phyloP scores from a whole-genome alignment of 2,888 invertebrate species.

The Idaea dimidiata region DNA sequence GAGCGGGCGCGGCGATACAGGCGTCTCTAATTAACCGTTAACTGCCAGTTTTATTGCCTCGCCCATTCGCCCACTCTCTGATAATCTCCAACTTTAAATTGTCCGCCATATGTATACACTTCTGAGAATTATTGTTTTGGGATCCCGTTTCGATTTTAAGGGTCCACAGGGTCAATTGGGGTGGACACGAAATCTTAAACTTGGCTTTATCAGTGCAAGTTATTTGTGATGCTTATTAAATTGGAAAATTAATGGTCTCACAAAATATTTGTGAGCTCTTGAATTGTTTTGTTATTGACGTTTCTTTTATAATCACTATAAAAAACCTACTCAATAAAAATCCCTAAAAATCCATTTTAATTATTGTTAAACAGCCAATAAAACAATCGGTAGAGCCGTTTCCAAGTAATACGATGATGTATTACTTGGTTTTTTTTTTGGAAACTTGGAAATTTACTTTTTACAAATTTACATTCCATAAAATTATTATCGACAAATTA shows the following conservation, averaged over 20 bases:
- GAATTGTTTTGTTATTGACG: too few relatives aligned
- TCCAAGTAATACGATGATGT: too few relatives aligned
- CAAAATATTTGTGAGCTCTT: neutral
- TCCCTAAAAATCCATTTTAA: too few relatives aligned
- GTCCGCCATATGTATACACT: slow-evolving; percentile 63
- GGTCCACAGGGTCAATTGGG: neutral
- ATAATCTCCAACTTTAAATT: slow-evolving; percentile 70
- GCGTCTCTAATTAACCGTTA: slow-evolving; percentile 74
- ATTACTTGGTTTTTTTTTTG: too few relatives aligned
- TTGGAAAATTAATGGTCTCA: neutral
- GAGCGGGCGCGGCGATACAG: slow-evolving; percentile 25
- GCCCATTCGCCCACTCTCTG: slow-evolving; percentile 56
- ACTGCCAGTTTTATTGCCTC: slow-evolving; percentile 67
- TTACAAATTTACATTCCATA: too few relatives aligned
- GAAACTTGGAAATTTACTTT: too few relatives aligned
- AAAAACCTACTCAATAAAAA: too few relatives aligned
- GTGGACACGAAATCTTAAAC: slow-evolving; percentile 2
- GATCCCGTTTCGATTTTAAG: slow-evolving; percentile 37
- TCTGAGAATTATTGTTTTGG: slow-evolving; percentile 52
- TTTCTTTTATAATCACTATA: too few relatives aligned
- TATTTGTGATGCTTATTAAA: neutral
- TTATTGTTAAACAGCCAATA: too few relatives aligned
- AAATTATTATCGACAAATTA: too few relatives aligned
- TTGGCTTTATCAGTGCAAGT: slow-evolving; percentile 10
- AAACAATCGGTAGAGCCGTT: too few relatives aligned